Conservation (phyloP, 2,113 vertebrate species). For the Arenaria interpres region DNA sequence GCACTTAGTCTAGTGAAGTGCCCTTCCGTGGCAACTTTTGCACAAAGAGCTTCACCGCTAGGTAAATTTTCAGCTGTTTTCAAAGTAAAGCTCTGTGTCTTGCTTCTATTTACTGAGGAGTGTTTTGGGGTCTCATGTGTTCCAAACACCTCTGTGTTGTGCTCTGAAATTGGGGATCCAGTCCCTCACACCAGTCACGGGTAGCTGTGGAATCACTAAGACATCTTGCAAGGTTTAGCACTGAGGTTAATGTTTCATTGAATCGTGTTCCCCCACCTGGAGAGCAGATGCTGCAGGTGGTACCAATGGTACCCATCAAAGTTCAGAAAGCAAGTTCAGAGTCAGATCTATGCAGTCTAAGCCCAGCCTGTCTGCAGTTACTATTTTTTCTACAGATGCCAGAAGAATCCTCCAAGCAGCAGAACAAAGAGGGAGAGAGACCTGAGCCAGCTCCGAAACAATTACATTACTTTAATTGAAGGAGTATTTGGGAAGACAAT, state of each 20-base stretch:
- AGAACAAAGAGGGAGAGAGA: not conserved
- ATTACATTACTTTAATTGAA: not conserved
- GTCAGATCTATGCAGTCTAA: not conserved
- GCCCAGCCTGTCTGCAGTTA: not conserved
- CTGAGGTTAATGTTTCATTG: not conserved
- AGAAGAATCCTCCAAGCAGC: not conserved
- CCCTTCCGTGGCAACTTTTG: not conserved
- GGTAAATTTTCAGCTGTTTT: not conserved
- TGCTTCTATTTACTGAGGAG: not conserved
- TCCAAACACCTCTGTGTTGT: fast-evolving
- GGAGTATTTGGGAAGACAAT: slow-evolving; percentile 19
- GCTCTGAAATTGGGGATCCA: not conserved
- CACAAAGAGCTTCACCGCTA: not conserved
- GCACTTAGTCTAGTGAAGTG: not conserved
- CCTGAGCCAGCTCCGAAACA: not conserved
- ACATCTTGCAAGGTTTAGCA: not conserved
- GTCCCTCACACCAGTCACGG: not conserved
- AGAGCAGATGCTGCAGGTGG: not conserved
- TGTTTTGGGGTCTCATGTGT: not conserved
- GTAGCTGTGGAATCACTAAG: not conserved
- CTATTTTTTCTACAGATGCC: not conserved
- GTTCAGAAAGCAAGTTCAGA: not conserved
- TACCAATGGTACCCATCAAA: not conserved
- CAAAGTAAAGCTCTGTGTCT: not conserved
- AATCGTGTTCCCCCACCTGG: not conserved